Conservation (phyloP, 35 echinoderm and acorn worm genomes). For the Hemicentrotus pulcherrimus region DNA sequence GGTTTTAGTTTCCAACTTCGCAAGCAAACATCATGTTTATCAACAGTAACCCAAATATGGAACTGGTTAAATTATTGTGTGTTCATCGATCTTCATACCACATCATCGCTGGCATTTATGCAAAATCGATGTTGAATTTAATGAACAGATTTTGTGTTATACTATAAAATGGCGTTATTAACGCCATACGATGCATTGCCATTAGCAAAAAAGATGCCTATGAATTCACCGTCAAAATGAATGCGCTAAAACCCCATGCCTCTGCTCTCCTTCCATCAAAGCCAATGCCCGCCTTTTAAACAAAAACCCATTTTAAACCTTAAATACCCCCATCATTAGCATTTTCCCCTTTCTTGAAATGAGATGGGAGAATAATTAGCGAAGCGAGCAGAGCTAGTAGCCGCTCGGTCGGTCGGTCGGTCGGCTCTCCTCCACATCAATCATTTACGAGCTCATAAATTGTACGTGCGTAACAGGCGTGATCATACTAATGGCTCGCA, state of each 20-base stretch:
- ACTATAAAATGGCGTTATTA: background rate
- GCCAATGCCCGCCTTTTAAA: background rate
- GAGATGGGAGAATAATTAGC: conserved; percentile 3
- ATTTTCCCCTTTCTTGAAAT: background rate
- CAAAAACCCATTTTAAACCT: background rate
- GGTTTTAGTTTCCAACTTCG: background rate
- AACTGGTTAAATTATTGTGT: background rate
- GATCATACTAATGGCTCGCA: background rate
- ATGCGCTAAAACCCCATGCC: too few relatives aligned
- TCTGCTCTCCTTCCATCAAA: background rate
- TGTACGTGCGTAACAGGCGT: conserved; percentile 2
- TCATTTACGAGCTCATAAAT: background rate
- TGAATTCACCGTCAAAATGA: too few relatives aligned
- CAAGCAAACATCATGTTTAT: background rate
- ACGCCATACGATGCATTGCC: too few relatives aligned
- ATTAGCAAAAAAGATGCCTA: too few relatives aligned
- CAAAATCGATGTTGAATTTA: background rate
- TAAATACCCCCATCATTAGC: background rate
- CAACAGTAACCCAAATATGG: background rate
- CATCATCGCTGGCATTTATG: background rate
- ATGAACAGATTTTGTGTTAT: background rate
- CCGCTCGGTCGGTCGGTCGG: background rate
- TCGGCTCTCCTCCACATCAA: background rate
- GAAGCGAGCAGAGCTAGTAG: background rate
- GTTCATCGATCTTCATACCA: background rate